Evolutionary conservation across 2,888 invertebrate species (phyloP).

Genomic region (Synergus gifuensis): DNA sequence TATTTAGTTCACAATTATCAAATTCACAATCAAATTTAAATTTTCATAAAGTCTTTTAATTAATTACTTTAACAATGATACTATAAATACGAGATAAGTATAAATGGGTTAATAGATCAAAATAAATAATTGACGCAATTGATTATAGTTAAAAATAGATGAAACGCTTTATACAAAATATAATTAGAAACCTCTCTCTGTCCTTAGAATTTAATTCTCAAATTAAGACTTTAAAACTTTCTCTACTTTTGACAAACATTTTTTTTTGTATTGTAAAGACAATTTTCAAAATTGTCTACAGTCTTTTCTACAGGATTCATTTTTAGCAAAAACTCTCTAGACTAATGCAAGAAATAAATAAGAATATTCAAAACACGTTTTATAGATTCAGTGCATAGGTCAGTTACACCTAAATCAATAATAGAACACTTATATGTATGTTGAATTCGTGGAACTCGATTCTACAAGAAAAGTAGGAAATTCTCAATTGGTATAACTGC

Average conservation of each 20-base stretch:
- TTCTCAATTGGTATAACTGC: background rate
- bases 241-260: too few relatives aligned
- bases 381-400: slow-evolving; percentile 3
- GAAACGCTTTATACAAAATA: background rate
- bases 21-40: too few relatives aligned
- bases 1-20: too few relatives aligned
- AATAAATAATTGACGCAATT: background rate
- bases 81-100: background rate
- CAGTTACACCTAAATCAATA: slow-evolving; percentile 29
- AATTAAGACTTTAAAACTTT: background rate
- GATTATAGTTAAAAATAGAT: background rate
- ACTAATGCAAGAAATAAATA: background rate
- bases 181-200: background rate
- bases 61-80: background rate
- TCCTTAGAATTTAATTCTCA: background rate
- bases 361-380: background rate
- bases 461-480: background rate
- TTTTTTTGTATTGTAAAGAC: background rate
- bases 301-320: background rate
- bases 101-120: background rate
- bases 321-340: background rate
- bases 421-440: background rate
- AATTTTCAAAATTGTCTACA: background rate
- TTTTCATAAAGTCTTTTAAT: too few relatives aligned
- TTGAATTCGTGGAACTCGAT: background rate